phyloP scores from a whole-genome alignment of 2,113 vertebrate genomes.

The Pseudolaguvia tuberculata region DNA sequence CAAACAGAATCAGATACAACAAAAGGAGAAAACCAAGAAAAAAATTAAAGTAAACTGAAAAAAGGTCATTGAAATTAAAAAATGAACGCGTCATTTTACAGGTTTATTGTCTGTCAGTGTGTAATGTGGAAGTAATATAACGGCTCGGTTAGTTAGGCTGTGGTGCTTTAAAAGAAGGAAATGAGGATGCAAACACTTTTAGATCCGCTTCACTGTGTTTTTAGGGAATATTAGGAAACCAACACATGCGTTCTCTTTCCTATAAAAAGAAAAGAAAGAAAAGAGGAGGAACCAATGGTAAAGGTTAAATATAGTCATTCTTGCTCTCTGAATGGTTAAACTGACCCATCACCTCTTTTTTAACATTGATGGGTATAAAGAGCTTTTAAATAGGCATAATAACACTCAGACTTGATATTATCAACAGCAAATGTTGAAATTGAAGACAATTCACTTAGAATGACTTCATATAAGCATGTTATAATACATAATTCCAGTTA shows the following conservation, averaged over 20 bases:
- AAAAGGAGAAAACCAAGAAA: constrained; percentile 22
- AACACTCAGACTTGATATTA: neutral
- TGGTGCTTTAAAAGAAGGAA: neutral
- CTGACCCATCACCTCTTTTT: neutral
- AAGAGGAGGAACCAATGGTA: neutral
- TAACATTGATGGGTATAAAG: neutral
- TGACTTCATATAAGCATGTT: neutral
- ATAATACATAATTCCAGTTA: neutral
- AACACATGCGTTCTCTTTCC: neutral
- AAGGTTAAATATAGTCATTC: neutral
- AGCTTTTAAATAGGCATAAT: neutral
- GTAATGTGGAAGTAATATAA: neutral
- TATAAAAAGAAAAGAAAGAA: neutral
- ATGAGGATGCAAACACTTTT: neutral
- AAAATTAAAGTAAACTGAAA: neutral
- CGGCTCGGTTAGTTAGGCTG: neutral
- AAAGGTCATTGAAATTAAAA: neutral
- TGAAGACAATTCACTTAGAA: neutral
- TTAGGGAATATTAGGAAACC: neutral
- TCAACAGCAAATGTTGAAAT: neutral
- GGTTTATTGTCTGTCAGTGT: too few species aligned
- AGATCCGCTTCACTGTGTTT: neutral
- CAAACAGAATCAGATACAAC: constrained; percentile 5
- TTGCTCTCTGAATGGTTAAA: neutral
- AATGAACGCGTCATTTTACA: neutral